phyloP scores from a whole-genome alignment of 2,113 vertebrate species.

The Solea senegalensis region DNA sequence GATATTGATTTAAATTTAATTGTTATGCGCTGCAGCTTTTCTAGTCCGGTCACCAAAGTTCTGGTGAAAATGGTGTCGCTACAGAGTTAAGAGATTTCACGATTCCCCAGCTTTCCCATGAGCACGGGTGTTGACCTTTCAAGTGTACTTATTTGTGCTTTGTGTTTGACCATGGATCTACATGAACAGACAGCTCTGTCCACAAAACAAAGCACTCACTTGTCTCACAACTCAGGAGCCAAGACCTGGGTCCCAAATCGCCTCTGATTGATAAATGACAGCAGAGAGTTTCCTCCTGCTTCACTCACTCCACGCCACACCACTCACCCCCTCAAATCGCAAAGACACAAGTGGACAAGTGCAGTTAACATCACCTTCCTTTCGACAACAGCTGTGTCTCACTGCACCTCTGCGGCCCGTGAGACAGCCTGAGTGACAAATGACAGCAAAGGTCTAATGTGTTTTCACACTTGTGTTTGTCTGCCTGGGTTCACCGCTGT shows the following conservation, averaged over 20 bases:
- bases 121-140: constrained; percentile 52
- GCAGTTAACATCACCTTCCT: constrained; percentile 62
- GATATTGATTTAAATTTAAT: no score
- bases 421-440: constrained; percentile 60
- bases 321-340: constrained; percentile 40
- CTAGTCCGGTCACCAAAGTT: no score
- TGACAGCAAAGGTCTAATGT: constrained; percentile 52
- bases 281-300: constrained; percentile 36
- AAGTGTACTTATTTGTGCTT: constrained; percentile 10
- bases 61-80: constrained; percentile 5
- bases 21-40: no score
- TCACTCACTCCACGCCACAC: constrained; percentile 14
- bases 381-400: constrained; percentile 58
- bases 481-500: constrained; percentile 14
- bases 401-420: constrained; percentile 52
- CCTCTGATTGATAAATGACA: constrained; percentile 65
- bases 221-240: constrained; percentile 15
- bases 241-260: constrained; percentile 33
- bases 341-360: constrained; percentile 53
- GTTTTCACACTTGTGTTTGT: constrained; percentile 42
- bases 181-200: constrained; percentile 30
- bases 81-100: neutral
- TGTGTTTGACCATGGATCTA: constrained; percentile 19
- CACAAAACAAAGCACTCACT: constrained; percentile 20
- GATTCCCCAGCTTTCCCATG: constrained; percentile 26